These are phyloP conservation scores for Xenus cinereus DNA, from an alignment of 2,113 vertebrate species.

Conservation along the genomic window DNA sequence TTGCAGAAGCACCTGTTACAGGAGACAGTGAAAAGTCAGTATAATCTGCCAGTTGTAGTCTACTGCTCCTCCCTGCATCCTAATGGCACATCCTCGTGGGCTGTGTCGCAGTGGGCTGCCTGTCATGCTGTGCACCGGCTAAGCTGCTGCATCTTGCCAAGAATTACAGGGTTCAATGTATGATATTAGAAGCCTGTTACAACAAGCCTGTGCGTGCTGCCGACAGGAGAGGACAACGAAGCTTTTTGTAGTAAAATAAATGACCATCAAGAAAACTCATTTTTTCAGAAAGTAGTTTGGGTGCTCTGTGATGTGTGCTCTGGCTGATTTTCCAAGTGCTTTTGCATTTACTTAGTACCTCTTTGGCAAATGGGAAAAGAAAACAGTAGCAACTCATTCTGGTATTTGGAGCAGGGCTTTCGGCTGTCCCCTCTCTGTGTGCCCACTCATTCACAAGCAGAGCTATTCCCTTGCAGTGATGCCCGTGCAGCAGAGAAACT, in stretches of 20 bases:
- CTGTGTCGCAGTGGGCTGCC: background rate
- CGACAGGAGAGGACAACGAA: background rate
- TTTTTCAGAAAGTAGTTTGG: background rate
- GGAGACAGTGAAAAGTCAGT: background rate
- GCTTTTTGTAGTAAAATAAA: background rate
- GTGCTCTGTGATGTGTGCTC: background rate
- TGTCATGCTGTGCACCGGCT: background rate
- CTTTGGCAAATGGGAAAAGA: background rate
- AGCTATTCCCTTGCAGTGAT: background rate
- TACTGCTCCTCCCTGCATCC: background rate
- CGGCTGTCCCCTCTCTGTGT: background rate
- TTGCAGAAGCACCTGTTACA: background rate
- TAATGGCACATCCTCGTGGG: background rate
- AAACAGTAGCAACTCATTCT: background rate
- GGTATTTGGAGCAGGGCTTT: background rate
- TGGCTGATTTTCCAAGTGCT: background rate
- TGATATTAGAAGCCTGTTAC: background rate
- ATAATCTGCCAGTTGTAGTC: background rate
- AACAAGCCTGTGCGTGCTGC: background rate
- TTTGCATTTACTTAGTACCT: background rate
- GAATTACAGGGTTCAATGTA: background rate
- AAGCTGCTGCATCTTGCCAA: background rate
- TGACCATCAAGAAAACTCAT: background rate
- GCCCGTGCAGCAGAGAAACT: background rate
- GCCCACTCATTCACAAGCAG: background rate